A percentile compares a stretch with the other conserved stretches of the same genome.
Conservation (phyloP, 1,140 invertebrate genomes). For the Globodera rostochiensis region DNA sequence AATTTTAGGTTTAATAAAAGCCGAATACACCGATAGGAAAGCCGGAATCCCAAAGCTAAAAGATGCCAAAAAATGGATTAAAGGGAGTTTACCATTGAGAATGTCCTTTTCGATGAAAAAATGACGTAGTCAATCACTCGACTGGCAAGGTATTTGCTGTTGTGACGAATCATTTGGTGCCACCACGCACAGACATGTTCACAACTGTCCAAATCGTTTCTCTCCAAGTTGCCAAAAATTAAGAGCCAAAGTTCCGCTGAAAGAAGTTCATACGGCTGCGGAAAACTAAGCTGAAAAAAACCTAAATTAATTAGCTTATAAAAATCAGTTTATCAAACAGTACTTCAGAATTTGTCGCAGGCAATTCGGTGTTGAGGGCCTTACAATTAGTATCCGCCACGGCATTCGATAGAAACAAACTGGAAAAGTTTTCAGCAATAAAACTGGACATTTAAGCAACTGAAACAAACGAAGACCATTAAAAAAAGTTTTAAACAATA, state of each 20-base stretch:
- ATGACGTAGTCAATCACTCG: conserved; percentile 27
- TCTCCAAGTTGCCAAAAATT: conserved; percentile 25
- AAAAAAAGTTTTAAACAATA: too few species aligned
- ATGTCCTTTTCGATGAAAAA: conserved; percentile 28
- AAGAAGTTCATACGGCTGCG: neutral
- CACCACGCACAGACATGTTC: neutral
- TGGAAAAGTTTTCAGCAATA: neutral
- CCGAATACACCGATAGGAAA: too few species aligned
- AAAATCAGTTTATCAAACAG: too few species aligned
- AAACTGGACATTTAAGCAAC: too few species aligned
- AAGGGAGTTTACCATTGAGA: conserved; percentile 5
- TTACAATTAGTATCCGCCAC: too few species aligned
- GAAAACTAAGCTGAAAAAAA: neutral
- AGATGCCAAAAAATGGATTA: neutral
- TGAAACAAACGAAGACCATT: too few species aligned
- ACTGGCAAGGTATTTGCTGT: conserved; percentile 22
- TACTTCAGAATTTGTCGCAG: neutral
- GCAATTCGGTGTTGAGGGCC: neutral
- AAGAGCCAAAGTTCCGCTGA: conserved; percentile 28
- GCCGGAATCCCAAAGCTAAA: too few species aligned
- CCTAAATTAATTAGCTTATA: too few species aligned
- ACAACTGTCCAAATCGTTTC: conserved; percentile 30
- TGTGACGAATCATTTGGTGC: conserved; percentile 18
- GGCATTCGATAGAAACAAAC: neutral
- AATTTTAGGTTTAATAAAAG: too few species aligned